Conservation (phyloP, 2,113 vertebrate species). For the Phalacrocorax pelagicus region DNA sequence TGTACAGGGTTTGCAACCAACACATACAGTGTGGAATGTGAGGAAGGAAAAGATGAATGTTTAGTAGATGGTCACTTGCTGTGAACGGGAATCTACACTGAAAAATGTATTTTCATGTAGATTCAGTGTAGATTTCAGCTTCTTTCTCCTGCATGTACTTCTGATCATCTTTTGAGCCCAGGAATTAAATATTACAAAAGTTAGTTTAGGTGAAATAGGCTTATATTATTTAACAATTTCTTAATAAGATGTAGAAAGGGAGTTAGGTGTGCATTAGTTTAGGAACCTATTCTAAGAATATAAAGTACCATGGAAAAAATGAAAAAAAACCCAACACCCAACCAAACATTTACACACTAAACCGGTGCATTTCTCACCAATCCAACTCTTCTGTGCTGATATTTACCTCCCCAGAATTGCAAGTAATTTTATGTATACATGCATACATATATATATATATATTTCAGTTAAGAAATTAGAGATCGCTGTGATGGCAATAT, state of each 20-base stretch:
- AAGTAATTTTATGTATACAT: not conserved
- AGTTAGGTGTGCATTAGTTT: not conserved
- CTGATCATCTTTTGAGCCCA: not conserved
- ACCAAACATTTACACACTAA: not conserved
- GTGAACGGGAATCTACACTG: not conserved
- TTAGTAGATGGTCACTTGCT: not conserved
- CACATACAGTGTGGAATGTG: not conserved
- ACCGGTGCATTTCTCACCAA: not conserved
- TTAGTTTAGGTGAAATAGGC: not conserved
- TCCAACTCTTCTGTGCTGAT: not conserved
- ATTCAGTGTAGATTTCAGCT: not conserved
- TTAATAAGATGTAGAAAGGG: not conserved
- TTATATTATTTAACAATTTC: not conserved
- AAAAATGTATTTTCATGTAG: not conserved
- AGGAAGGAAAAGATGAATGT: not conserved
- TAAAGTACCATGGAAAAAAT: not conserved
- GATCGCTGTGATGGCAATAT: not conserved
- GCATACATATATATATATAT: not conserved
- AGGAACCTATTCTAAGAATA: not conserved
- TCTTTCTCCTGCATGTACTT: not conserved
- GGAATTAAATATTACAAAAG: not conserved
- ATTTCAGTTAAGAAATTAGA: not conserved
- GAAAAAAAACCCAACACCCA: not conserved
- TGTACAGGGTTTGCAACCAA: not conserved
- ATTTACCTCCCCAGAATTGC: not conserved